Percentiles rank a stretch among this genome's conserved stretches.
Evolutionary conservation across 2,113 vertebrate genomes (phyloP).

Genomic region (Tringa solitaria): DNA sequence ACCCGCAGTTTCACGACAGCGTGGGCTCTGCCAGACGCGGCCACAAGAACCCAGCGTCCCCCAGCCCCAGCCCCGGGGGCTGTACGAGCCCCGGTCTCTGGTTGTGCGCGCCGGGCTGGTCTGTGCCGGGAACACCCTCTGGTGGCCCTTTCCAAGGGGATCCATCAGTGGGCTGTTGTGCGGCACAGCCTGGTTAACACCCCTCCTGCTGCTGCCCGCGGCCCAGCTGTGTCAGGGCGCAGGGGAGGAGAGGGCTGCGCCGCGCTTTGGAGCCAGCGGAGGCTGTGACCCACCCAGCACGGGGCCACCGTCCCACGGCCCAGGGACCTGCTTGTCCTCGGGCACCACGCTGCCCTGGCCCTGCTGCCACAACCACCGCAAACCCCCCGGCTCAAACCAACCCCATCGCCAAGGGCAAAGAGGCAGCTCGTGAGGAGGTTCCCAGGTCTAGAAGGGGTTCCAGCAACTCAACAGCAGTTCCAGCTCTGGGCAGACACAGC

Average conservation of each 20-base stretch:
- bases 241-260: background rate
- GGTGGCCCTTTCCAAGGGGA: background rate
- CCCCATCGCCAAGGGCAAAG: background rate
- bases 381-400: background rate
- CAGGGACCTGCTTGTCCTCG: too few species aligned
- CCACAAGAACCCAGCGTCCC: background rate
- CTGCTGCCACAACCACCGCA: accelerated
- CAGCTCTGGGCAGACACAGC: background rate
- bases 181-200: background rate
- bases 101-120: accelerated
- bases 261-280: too few species aligned
- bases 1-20: background rate
- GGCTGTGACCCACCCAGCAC: accelerated
- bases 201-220: accelerated
- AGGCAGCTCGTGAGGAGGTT: background rate
- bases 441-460: background rate
- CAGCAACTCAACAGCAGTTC: background rate
- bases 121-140: background rate
- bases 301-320: background rate
- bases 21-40: accelerated
- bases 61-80: background rate
- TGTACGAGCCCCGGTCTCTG: background rate
- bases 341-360: accelerated
- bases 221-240: accelerated
- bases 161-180: accelerated